Percentiles rank a stretch among this genome's conserved stretches.
Conservation (phyloP, 2,888 invertebrate species). For the Chouioia cunea region DNA sequence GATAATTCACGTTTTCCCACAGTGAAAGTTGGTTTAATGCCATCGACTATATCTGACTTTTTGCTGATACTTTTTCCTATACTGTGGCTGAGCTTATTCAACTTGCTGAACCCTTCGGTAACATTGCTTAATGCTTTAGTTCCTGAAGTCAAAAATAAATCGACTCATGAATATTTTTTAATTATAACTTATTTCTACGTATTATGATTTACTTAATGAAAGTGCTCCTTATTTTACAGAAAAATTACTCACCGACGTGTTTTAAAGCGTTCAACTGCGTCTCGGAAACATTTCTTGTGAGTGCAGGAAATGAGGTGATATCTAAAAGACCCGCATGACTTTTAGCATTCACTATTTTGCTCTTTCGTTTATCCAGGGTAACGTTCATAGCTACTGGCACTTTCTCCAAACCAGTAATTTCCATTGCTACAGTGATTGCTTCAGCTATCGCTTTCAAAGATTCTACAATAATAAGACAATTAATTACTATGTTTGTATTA, state of each 20-base stretch:
- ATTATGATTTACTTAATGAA: too few species aligned
- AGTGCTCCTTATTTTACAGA: too few species aligned
- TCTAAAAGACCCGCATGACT: constrained; percentile 74
- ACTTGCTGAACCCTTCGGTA: constrained; percentile 87
- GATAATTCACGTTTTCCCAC: constrained; percentile 61
- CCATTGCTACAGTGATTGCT: constrained; percentile 84
- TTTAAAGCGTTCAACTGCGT: constrained; percentile 85
- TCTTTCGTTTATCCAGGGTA: constrained; percentile 79
- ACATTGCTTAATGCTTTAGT: constrained; percentile 89
- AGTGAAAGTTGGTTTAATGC: constrained; percentile 60
- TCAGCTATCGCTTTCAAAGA: constrained; percentile 91
- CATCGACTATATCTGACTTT: constrained; percentile 47
- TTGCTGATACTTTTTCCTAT: constrained; percentile 68
- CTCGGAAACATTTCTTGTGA: constrained; percentile 88
- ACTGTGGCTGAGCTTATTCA: constrained; percentile 80
- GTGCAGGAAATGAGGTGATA: constrained; percentile 75
- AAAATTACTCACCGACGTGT: constrained; percentile 75
- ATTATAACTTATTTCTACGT: too few species aligned
- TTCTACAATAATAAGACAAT: constrained; percentile 73
- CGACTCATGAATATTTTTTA: not conserved
- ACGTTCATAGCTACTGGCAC: constrained; percentile 79
- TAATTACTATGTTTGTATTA: constrained; percentile 1
- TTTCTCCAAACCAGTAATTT: constrained; percentile 77
- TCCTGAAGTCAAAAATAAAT: constrained; percentile 70
- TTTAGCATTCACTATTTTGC: constrained; percentile 70